Evolutionary conservation across 2,888 invertebrate genomes (phyloP), one percentile per base, ranked within the genome.

Genomic region (Cylloceria caligata): DNA sequence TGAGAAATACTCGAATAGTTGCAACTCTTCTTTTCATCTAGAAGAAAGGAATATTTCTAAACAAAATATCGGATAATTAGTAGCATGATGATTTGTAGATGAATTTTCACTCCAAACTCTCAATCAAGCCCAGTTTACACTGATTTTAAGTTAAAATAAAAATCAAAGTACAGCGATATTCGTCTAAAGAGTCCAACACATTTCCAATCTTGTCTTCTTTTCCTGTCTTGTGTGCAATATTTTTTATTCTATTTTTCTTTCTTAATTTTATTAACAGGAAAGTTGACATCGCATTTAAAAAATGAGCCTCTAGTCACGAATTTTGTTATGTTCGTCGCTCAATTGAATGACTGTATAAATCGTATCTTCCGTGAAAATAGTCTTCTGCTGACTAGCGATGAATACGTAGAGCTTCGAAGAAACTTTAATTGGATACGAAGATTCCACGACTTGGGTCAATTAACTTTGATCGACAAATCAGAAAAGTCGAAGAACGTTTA

Each of bases 341-440:
- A 91, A 39, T 93, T 94, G 52, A 94, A 95, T 71, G 88, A 89
- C 1, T 93, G 93, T 83, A 91, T 96, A 34, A 85, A 91, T 9
- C 86, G 84, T 0, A 84, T 93, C 11, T 90, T 95, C 3, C 88
- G 87, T 57, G 86, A 89, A 13, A 87, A 88, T 34, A 62, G 64
- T 34, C 19, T 47, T 11, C 11, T 16, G 1, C 47, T 72, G 42
- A 80, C 64, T 27, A 72, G 39, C 72, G 80, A 83, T 81, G 88
- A 90, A 1, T 91, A 93, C 9, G 93, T 94, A 39, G 86, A 91
- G 36, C 85, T 95, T 2, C 86, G 95, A 0, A 93, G 93, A 68
- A 89, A 94, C 5, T 87, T 95, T 9, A 94, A 94, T 78, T 95
- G 95, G 95, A 92, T 95, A 47, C 91, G 88, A 42, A 92, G 95